Evolutionary conservation across 1,140 invertebrate species (phyloP), one percentile per base, ranked within the genome.

Genomic region (Drosophila seguyi): DNA sequence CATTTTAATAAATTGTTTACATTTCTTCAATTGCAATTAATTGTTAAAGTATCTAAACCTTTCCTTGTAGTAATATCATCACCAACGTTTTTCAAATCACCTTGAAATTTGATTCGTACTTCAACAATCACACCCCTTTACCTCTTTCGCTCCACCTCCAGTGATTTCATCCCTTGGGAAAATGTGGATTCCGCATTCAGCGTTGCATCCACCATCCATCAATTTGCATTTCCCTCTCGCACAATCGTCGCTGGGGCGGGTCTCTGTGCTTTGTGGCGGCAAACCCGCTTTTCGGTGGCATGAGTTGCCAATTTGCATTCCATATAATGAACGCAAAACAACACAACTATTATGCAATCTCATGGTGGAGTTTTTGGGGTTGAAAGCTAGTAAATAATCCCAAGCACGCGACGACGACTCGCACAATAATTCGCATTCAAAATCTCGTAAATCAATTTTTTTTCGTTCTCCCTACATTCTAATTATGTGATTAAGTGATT

Each of bases 401-500:
- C 65, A 77, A 84, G 80, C 84, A 87, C 84, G 84, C 84, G 85
- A 87, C 52, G 48, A 38, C 52, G 52, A 55, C 67, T 59, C 68
- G 60, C 75, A 79, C 41, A 74, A 67, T 67, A 76, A 81, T 84
- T 81, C 85, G 60, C 78, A 81, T 81, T 84, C 66, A 58, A 85
- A 88, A 90, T 90, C 85, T 88, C 85, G 85, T 88, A 88, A 88
- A 88, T 88, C 85, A 88, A 88, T 90, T 90, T 79, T 90, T 82
- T 90, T 84, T 88, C 18, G 29, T 22, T 6, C 29, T 50, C 27
- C 52, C 82, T 68, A 81, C 85, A 90, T 90, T 88, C 85, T 88
- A 88, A 88, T 88, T 88, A 88, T 88, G 85, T 88, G 85, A 88
- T 88, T 88, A 88, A 88, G 85, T 88, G 85, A 88, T 88, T 88